These are phyloP conservation scores for Apocrypta bakeri DNA, from an alignment of 1,140 invertebrate species.

Conservation along the genomic window DNA sequence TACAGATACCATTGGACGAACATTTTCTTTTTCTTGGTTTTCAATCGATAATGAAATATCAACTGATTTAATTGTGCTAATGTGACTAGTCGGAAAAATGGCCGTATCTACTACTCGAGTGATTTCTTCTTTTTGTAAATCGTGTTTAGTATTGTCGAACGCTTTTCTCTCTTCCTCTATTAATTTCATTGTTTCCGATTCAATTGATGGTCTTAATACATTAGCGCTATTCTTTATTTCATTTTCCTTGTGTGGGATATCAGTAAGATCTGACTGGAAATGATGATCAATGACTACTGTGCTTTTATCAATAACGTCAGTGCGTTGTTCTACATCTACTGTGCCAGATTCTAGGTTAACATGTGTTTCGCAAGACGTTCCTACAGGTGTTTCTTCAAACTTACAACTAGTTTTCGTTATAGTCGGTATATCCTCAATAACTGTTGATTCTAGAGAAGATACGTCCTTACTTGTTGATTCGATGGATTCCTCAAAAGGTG, in stretches of 20 bases:
- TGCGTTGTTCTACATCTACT: conserved; percentile 72
- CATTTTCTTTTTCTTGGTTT: conserved; percentile 57
- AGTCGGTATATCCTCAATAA: conserved; percentile 55
- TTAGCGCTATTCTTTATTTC: neutral
- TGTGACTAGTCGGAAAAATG: conserved; percentile 56
- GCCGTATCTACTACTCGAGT: neutral
- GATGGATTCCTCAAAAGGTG: conserved; percentile 52
- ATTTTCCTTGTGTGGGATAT: conserved; percentile 41
- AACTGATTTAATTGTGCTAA: conserved; percentile 61
- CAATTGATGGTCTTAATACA: neutral
- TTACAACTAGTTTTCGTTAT: conserved; percentile 68
- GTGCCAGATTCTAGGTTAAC: conserved; percentile 69
- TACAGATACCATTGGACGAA: conserved; percentile 59
- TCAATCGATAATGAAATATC: conserved; percentile 66
- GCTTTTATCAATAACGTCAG: conserved; percentile 61
- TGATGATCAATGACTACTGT: conserved; percentile 65
- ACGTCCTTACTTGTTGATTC: conserved; percentile 50
- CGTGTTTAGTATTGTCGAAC: neutral
- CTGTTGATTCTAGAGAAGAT: conserved; percentile 50
- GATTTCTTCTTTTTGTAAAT: neutral
- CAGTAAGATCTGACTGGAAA: conserved; percentile 42
- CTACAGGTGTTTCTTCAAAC: conserved; percentile 68
- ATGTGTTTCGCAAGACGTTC: conserved; percentile 59
- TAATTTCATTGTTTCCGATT: conserved; percentile 22
- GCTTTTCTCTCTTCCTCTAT: conserved; percentile 44